phyloP scores from a whole-genome alignment of 2,888 invertebrate species.

The Eumerus sabulonum region DNA sequence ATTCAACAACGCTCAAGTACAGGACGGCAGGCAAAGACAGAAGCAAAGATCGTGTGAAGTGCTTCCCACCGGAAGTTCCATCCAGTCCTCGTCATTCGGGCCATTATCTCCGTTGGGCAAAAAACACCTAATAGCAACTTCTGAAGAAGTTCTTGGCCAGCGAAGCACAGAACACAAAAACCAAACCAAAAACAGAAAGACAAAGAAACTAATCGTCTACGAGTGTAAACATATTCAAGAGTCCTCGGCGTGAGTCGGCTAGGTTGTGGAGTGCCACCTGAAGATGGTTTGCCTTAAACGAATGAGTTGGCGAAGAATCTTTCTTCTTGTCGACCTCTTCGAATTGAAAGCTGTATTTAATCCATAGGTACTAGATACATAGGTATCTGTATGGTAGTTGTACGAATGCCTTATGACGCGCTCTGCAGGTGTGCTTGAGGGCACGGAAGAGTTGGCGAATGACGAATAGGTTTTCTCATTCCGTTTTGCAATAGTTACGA shows the following conservation, averaged over 20 bases:
- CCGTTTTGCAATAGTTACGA: conserved; percentile 22
- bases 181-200: conserved; percentile 6
- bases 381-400: too few relatives aligned
- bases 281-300: conserved; percentile 38
- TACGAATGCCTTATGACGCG: conserved; percentile 12
- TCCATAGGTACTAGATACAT: conserved; percentile 1
- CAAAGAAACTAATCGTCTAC: conserved; percentile 4
- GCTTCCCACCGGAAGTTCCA: conserved; percentile 60
- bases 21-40: conserved; percentile 15
- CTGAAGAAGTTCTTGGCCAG: conserved; percentile 57
- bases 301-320: conserved; percentile 58
- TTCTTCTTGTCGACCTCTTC: conserved; percentile 19
- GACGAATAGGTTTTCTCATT: conserved; percentile 42
- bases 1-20: neutral
- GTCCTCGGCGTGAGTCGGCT: too few relatives aligned
- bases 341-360: conserved; percentile 29
- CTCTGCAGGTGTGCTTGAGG: conserved; percentile 21
- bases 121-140: conserved; percentile 46
- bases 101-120: conserved; percentile 40
- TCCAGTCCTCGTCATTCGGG: conserved; percentile 18
- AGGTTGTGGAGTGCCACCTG: neutral
- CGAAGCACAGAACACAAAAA: neutral
- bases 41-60: conserved; percentile 54
- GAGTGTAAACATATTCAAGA: conserved; percentile 14
- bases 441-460: conserved; percentile 9